Percentiles rank a stretch among this genome's conserved stretches.
These are phyloP conservation scores for Dipodomys spectabilis DNA, from an alignment of 2,113 vertebrate species.

Conservation along the genomic window DNA sequence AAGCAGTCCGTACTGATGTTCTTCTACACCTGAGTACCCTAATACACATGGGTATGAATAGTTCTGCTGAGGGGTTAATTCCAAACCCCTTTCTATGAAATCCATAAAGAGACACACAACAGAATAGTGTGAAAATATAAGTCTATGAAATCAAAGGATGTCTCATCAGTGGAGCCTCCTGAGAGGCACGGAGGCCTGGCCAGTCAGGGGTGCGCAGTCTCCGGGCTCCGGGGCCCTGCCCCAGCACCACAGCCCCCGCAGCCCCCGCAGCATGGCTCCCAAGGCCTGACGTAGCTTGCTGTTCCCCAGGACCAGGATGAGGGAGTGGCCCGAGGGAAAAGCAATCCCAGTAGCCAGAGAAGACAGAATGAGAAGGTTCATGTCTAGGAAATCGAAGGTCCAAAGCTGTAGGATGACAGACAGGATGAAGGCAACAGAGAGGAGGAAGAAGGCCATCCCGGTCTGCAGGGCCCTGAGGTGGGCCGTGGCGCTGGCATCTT, in stretches of 20 bases:
- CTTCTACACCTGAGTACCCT: background rate
- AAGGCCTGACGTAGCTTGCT: background rate
- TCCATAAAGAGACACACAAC: background rate
- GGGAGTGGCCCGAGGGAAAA: conserved; percentile 9
- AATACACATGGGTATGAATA: background rate
- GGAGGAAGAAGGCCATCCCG: background rate
- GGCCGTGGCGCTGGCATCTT: background rate
- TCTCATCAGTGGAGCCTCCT: background rate
- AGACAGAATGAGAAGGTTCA: fast-evolving
- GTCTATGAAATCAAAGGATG: background rate
- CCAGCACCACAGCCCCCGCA: background rate
- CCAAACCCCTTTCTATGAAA: background rate
- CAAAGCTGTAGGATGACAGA: background rate
- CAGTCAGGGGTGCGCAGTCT: fast-evolving
- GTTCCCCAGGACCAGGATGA: conserved; percentile 21
- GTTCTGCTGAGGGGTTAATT: background rate
- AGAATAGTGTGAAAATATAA: background rate
- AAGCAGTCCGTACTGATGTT: background rate
- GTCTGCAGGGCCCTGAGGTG: background rate
- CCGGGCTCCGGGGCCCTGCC: background rate
- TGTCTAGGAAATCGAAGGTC: fast-evolving
- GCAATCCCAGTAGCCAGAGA: fast-evolving
- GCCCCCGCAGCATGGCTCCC: background rate
- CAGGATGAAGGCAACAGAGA: background rate
- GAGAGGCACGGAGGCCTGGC: no score